Conservation (phyloP, 1,140 invertebrate genomes). For the Yoshiicerus persimilis region DNA sequence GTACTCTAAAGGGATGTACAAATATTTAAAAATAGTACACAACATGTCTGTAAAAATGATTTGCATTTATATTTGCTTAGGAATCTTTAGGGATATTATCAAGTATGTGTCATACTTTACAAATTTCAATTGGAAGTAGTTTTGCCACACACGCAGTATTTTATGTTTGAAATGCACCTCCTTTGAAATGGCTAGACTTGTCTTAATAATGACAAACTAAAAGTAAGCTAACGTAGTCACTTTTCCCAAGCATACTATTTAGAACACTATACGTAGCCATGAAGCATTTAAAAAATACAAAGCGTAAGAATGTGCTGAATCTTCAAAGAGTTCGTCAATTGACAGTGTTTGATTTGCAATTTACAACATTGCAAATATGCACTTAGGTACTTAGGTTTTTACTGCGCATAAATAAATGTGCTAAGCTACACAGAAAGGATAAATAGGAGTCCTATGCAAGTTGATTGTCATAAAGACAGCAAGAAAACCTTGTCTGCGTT, state of each 20-base stretch:
- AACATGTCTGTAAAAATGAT: too few relatives aligned
- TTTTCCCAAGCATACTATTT: neutral
- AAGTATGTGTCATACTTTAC: neutral
- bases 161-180: neutral
- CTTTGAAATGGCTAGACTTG: neutral
- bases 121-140: neutral
- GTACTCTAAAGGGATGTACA: neutral
- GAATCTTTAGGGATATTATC: neutral
- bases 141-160: neutral
- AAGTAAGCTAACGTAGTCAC: neutral
- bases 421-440: neutral
- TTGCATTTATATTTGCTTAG: neutral
- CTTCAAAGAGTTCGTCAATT: neutral
- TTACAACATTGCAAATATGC: neutral
- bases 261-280: too few relatives aligned
- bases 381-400: neutral
- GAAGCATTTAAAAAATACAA: neutral
- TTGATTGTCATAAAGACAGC: neutral
- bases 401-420: neutral
- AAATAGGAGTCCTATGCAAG: neutral
- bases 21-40: too few relatives aligned
- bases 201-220: neutral
- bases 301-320: neutral
- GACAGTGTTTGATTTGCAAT: neutral
- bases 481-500: neutral